Conservation (phyloP, 2,113 vertebrate species). For the Catharus minimus region DNA sequence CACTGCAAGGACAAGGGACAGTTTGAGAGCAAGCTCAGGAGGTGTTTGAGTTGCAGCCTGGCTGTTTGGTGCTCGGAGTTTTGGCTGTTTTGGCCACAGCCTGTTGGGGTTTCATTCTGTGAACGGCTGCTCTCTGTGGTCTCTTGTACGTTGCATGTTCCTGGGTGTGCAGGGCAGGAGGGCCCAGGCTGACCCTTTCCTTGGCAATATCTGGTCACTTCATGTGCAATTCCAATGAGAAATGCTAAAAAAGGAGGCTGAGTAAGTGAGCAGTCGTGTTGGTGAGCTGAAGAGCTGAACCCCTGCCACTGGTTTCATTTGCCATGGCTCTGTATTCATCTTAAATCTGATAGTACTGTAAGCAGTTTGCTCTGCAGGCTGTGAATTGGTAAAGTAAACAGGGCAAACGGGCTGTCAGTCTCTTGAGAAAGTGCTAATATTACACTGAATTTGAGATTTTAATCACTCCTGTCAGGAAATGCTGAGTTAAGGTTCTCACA, state of each 20-base stretch:
- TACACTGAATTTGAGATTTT: conserved; percentile 61
- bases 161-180: not conserved
- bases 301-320: not conserved
- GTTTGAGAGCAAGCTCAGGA: accelerated
- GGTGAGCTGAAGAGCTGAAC: not conserved
- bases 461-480: conserved; percentile 66
- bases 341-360: not conserved
- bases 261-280: not conserved
- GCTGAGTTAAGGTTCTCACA: conserved; percentile 68
- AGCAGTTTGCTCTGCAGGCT: not conserved
- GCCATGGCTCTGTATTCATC: not conserved
- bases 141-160: not conserved
- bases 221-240: not conserved
- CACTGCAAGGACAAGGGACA: not conserved
- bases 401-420: conserved; percentile 37
- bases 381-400: conserved; percentile 37
- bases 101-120: not conserved
- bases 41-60: not conserved
- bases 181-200: not conserved
- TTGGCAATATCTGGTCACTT: not conserved
- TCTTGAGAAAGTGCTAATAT: conserved; percentile 68
- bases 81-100: not conserved
- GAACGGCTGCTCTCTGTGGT: not conserved
- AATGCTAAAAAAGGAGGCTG: not conserved
- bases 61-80: not conserved